Evolutionary conservation across 2,113 vertebrate species (phyloP).

Genomic region (Microcebus ravelobensis): DNA sequence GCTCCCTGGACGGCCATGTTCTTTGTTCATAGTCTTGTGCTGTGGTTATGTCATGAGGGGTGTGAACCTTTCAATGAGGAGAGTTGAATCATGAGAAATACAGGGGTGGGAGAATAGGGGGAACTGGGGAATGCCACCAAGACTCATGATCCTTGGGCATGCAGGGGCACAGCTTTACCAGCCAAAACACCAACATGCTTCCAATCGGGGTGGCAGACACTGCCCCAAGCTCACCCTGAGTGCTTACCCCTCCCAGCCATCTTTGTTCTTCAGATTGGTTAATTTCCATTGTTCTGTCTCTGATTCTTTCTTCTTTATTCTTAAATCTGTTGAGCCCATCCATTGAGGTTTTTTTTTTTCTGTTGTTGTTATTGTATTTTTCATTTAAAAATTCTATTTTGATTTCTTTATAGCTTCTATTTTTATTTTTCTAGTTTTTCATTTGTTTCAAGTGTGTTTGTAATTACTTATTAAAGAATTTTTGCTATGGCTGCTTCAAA

Average conservation of each 20-base stretch:
- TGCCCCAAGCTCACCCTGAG: background rate
- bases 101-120: background rate
- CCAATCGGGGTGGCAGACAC: background rate
- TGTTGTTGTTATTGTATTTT: too few species aligned
- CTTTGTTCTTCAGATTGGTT: too few species aligned
- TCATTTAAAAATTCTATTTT: too few species aligned
- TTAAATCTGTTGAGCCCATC: too few species aligned
- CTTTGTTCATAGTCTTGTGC: background rate
- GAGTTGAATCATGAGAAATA: background rate
- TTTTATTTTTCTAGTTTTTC: too few species aligned
- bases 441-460: too few species aligned
- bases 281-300: too few species aligned
- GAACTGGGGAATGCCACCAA: background rate
- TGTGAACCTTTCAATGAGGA: background rate
- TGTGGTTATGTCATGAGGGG: background rate
- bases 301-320: too few species aligned
- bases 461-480: too few species aligned
- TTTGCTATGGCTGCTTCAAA: too few species aligned
- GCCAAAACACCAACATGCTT: background rate
- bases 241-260: background rate
- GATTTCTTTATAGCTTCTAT: too few species aligned
- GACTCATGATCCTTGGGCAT: background rate
- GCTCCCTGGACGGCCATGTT: background rate
- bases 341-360: too few species aligned
- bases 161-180: background rate